A percentile compares a stretch with the other conserved stretches of the same genome.
Evolutionary conservation across 2,113 vertebrate species (phyloP).

Genomic region (Vicugna pacos): DNA sequence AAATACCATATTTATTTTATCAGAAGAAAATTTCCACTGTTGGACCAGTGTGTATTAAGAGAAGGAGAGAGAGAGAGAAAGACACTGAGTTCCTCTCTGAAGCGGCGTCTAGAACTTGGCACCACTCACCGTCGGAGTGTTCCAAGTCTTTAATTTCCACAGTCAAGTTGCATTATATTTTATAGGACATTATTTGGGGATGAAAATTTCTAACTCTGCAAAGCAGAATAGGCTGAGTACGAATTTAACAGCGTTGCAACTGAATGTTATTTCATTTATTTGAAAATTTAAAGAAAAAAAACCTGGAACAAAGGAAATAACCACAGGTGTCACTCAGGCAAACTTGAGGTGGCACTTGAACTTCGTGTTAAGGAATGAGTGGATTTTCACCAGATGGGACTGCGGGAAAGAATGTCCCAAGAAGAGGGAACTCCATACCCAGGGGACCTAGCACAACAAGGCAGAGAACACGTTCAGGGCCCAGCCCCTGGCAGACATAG

Average conservation of each 20-base stretch:
- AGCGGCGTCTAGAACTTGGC: constrained; percentile 31
- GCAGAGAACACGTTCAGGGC: background rate
- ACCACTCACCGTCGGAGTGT: background rate
- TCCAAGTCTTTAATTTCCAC: constrained; percentile 48
- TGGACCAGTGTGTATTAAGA: background rate
- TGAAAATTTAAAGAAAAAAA: background rate
- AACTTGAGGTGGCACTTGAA: background rate
- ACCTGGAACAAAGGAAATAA: background rate
- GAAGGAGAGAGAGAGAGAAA: background rate
- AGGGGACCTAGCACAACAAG: background rate
- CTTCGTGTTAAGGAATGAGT: background rate
- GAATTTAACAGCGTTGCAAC: background rate
- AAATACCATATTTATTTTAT: constrained; percentile 61
- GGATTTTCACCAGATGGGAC: background rate
- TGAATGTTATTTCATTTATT: constrained; percentile 17
- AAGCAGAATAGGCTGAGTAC: background rate
- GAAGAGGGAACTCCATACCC: background rate
- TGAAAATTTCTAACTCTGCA: constrained; percentile 27
- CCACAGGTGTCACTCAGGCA: background rate
- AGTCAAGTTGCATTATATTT: background rate
- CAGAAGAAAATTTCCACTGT: constrained; percentile 49
- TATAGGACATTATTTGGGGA: background rate
- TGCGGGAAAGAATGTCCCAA: background rate
- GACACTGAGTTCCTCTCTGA: background rate
- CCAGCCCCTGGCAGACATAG: background rate